Conservation (phyloP, 2,113 vertebrate species). For the Caranx ignobilis region DNA sequence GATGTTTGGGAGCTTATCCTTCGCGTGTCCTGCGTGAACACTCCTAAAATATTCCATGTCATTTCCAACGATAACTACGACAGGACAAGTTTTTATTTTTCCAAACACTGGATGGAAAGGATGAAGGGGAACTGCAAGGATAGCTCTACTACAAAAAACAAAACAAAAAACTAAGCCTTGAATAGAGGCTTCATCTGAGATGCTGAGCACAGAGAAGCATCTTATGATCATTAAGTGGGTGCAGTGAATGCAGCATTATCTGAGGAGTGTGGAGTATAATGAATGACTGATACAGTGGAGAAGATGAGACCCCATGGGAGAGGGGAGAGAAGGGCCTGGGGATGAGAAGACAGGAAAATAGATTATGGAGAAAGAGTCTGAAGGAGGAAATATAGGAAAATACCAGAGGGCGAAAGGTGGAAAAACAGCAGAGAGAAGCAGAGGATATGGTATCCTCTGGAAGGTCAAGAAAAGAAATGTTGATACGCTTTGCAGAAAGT, state of each 20-base stretch:
- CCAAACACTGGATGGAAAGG: neutral
- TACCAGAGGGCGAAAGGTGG: constrained; percentile 65
- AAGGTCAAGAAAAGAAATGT: constrained; percentile 50
- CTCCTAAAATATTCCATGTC: constrained; percentile 9
- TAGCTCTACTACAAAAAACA: neutral
- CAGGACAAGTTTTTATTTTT: neutral
- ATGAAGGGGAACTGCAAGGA: neutral
- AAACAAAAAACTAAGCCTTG: neutral
- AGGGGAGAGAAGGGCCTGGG: constrained; percentile 27
- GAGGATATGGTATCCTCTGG: constrained; percentile 55
- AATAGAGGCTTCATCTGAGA: neutral
- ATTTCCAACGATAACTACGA: constrained; percentile 32
- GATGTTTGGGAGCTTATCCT: constrained; percentile 27
- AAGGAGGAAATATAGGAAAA: constrained; percentile 56
- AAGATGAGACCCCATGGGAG: constrained; percentile 71
- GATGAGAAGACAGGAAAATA: constrained; percentile 72
- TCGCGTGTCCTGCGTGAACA: constrained; percentile 26
- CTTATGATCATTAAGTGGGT: constrained; percentile 53
- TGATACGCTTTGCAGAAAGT: constrained; percentile 72
- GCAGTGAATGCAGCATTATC: constrained; percentile 44
- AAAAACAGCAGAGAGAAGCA: constrained; percentile 55
- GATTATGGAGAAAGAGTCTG: constrained; percentile 56
- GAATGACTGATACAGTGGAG: constrained; percentile 53
- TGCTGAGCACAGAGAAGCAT: constrained; percentile 34
- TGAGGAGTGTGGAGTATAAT: constrained; percentile 41